A percentile compares a stretch with the other conserved stretches of the same genome.
Evolutionary conservation across 2,888 invertebrate genomes (phyloP).

Genomic region (Troilus luridus): DNA sequence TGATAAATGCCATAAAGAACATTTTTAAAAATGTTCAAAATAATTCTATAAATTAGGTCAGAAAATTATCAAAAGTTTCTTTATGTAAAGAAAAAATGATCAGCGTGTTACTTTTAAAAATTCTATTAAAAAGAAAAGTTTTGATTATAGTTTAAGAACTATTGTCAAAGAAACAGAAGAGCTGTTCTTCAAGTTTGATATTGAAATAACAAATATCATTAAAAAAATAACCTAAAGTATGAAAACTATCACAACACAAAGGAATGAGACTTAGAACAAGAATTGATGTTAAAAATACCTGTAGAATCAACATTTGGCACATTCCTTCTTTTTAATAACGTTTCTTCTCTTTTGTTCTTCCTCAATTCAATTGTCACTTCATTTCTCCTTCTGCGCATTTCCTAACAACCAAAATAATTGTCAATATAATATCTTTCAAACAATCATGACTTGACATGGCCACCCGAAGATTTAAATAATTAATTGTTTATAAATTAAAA

Average conservation of each 20-base stretch:
- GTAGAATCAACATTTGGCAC: constrained; percentile 91
- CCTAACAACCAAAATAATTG: constrained; percentile 73
- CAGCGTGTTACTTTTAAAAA: too few relatives aligned
- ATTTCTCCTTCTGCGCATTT: constrained; percentile 96
- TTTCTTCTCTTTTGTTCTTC: constrained; percentile 98
- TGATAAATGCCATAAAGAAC: too few relatives aligned
- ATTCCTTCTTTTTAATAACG: constrained; percentile 94
- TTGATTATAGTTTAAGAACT: too few relatives aligned
- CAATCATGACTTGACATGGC: background rate
- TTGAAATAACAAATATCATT: background rate
- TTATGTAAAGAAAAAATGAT: too few relatives aligned
- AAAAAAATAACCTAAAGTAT: background rate
- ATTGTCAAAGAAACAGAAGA: too few relatives aligned
- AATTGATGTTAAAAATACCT: constrained; percentile 68
- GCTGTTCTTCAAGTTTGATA: too few relatives aligned
- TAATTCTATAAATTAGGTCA: too few relatives aligned
- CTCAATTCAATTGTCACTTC: constrained; percentile 97
- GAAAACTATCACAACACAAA: background rate
- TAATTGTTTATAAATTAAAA: background rate
- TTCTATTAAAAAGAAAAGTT: too few relatives aligned
- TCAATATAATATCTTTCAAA: background rate
- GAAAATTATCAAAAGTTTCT: too few relatives aligned
- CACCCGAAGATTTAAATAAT: background rate
- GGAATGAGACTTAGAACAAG: background rate
- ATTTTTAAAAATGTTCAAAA: too few relatives aligned